Conservation (phyloP, 2,113 vertebrate genomes). For the Eurystomus gularis region DNA sequence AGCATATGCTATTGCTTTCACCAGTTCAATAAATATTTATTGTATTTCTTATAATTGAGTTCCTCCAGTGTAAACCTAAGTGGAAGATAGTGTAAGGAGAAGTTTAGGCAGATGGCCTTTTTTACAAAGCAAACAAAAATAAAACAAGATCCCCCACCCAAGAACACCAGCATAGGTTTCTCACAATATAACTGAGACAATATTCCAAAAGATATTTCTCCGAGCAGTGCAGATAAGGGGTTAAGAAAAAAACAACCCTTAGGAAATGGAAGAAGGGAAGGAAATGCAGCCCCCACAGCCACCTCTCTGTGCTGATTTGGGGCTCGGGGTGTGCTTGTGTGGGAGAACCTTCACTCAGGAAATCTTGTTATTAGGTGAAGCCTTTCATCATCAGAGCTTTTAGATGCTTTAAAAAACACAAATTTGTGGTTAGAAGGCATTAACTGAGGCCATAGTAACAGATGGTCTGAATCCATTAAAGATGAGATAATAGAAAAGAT, state of each 20-base stretch:
- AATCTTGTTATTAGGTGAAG: neutral
- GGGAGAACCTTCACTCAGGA: neutral
- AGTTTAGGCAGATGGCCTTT: constrained; percentile 34
- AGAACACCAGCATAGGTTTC: neutral
- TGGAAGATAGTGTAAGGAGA: constrained; percentile 9
- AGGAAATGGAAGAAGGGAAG: neutral
- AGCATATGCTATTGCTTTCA: constrained; percentile 49
- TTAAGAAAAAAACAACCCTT: no score
- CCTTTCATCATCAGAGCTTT: constrained; percentile 11
- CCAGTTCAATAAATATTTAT: constrained; percentile 65
- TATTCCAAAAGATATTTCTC: neutral
- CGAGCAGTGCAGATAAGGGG: neutral
- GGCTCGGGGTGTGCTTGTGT: neutral
- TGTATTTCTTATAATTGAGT: constrained; percentile 52
- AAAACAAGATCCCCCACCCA: neutral
- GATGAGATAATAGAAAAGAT: neutral
- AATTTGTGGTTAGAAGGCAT: neutral
- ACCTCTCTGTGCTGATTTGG: neutral
- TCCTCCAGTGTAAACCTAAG: constrained; percentile 2
- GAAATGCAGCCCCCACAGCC: neutral
- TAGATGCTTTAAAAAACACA: neutral
- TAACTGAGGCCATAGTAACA: neutral
- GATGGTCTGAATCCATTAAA: neutral
- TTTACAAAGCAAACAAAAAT: neutral
- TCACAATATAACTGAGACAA: neutral